Evolutionary conservation across 1,140 invertebrate genomes (phyloP), one percentile per base, ranked within the genome.

Genomic region (Oryctes rhinoceros): DNA sequence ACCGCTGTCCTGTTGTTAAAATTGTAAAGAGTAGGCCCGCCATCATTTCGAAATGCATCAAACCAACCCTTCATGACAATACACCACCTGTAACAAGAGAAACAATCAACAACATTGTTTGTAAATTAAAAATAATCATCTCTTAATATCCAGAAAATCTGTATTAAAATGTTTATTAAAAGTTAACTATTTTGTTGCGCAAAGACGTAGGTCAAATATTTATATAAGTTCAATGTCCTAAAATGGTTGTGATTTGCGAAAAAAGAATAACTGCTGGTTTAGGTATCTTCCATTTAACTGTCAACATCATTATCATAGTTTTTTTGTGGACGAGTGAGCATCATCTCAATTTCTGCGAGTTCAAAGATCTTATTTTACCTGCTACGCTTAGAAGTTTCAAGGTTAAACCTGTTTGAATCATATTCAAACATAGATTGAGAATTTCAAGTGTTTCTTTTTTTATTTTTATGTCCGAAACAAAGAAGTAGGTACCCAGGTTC

Each of bases 1-100:
- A 97, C 97, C 5, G 97, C 93, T 11, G 97, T 99, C 81, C 96
- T 91, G 90, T 98, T 98, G 87, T 93, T 94, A 87, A 96, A 95
- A 83, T 92, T 94, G 90, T 99, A 99, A 80, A 98, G 92, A 80
- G 96, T 97, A 53, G 97, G 97, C 80, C 96, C 96, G 83, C 95
- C 96, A 89, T 97, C 96, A 87, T 93, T 93, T 83, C 96, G 93
- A 91, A 98, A 98, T 81, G 96, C 96, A 87, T 97, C 96, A 88
- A 97, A 97, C 95, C 95, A 97, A 87, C 95, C 96, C 91, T 92
- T 95, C 95, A 96, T 96, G 83, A 82, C 83, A 48, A 59, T 78
- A n/a, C 44, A n/a, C 39, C 76, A 62, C 65, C 75, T 79, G 76
- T 6, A 82, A 71, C 24, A 59, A 74, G 78, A 78, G 13, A 79